A percentile compares a stretch with the other conserved stretches of the same genome.
These are phyloP conservation scores for Tenrec ecaudatus DNA, from an alignment of 2,113 vertebrate genomes.

Conservation along the genomic window DNA sequence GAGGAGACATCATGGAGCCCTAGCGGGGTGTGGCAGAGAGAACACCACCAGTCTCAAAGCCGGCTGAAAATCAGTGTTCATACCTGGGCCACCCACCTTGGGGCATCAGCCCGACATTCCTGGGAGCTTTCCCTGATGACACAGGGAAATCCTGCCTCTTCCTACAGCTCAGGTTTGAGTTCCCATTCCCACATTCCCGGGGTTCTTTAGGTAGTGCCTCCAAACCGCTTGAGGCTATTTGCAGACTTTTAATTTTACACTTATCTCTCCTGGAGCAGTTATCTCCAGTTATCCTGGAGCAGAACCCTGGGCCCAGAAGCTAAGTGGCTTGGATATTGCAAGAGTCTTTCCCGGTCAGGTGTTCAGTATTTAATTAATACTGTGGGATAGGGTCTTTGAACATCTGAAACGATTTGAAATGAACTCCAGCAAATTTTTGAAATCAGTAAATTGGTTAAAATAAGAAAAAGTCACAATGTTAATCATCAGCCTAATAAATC, in stretches of 20 bases:
- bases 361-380: background rate
- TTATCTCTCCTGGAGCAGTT: too few species aligned
- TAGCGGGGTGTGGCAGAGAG: background rate
- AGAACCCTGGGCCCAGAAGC: background rate
- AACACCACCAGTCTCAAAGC: background rate
- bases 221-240: background rate
- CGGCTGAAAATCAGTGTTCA: rapidly evolving
- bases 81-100: rapidly evolving
- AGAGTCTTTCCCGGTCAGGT: background rate
- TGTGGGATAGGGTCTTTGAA: background rate
- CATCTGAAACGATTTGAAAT: background rate
- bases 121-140: background rate
- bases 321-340: background rate
- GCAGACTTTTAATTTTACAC: background rate
- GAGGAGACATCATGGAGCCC: too few species aligned
- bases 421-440: background rate
- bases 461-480: background rate
- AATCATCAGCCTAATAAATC: background rate
- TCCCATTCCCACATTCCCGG: background rate
- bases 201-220: background rate
- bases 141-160: rapidly evolving
- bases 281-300: rapidly evolving
- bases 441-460: background rate
- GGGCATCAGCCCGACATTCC: too few species aligned
- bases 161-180: background rate